phyloP scores from a whole-genome alignment of 2,888 invertebrate species.

The Napeogenes sylphis region DNA sequence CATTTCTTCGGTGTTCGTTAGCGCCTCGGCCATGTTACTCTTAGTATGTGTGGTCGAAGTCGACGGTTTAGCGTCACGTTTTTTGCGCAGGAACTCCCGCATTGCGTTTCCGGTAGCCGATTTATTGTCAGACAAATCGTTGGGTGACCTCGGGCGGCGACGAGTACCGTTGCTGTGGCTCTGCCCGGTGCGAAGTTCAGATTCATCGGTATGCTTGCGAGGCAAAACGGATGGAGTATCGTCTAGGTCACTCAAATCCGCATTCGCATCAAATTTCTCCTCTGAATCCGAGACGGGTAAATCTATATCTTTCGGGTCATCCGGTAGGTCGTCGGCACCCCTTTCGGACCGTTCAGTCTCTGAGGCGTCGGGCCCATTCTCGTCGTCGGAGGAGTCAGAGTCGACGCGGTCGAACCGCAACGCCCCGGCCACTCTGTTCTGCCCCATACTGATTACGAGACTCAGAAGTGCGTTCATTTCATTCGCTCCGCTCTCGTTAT shows the following conservation, averaged over 20 bases:
- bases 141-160: slow-evolving; percentile 3
- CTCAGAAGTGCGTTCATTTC: slow-evolving; percentile 73
- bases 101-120: background rate
- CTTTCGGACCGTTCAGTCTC: slow-evolving; percentile 7
- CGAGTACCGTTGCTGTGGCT: background rate
- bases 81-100: slow-evolving; percentile 10
- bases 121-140: slow-evolving; percentile 9
- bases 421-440: slow-evolving; percentile 63
- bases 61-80: slow-evolving; percentile 8
- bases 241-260: slow-evolving; percentile 6
- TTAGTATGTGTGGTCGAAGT: slow-evolving; percentile 7
- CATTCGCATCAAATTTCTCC: background rate
- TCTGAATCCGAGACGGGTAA: slow-evolving; percentile 1
- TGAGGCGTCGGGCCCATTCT: slow-evolving; percentile 29
- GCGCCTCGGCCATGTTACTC: background rate
- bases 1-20: background rate
- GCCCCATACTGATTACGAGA: slow-evolving; percentile 68
- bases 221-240: slow-evolving; percentile 6
- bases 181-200: background rate
- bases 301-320: slow-evolving; percentile 2
- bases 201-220: background rate
- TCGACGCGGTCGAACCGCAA: slow-evolving; percentile 54
- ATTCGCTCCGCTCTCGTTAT: slow-evolving; percentile 57
- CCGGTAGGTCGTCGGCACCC: slow-evolving; percentile 18
- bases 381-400: slow-evolving; percentile 37